Evolutionary conservation across 2,113 vertebrate species (phyloP), one percentile per base, ranked within the genome.

Genomic region (Ornithorhynchus anatinus): DNA sequence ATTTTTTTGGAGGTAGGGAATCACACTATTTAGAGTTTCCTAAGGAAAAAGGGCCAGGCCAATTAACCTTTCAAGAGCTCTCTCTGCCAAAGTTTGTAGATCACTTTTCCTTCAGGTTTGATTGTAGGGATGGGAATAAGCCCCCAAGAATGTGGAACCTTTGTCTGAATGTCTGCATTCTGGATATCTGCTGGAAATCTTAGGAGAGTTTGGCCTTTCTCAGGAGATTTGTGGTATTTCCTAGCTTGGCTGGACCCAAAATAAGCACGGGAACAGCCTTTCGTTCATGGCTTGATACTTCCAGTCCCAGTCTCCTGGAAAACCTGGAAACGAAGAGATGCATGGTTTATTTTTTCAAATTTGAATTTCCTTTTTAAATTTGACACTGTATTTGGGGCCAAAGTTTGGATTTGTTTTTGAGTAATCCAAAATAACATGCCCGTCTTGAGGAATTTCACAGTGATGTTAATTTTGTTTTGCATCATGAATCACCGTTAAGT

Each of bases 351-450:
- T 50, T 54, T n/a, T 48, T 54, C 27, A 59, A 33, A 73, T 70
- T 42, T 25, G 53, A 63, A 57, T 76, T 50, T 42, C 11, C 17
- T 58, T 75, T 72, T 42, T 68, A 31, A 63, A 50, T 20, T 67
- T 75, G 31, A 17, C 56, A 67, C 71, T 69, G 72, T 58, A 67
- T 62, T 79, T 72, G 53, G 40, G 37, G 59, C 22, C 72, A 75
- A 47, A 77, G 56, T 66, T 75, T 79, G 69, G 45, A 60, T 79
- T 81, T 83, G 58, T 81, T 83, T 83, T 83, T 72, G 72, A 77
- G 74, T 65, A 56, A 75, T 72, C 77, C 56, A 67, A 75, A 79
- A 72, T 60, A 81, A 75, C 44, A 31, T 43, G 40, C 63, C 63
- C 69, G 57, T 57, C 72, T n/a, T 74, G 72, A 27, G 75, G 77